Percentiles rank a stretch among this genome's conserved stretches.
phyloP scores from a whole-genome alignment of 2,888 invertebrate species.

The Tipula confusa region DNA sequence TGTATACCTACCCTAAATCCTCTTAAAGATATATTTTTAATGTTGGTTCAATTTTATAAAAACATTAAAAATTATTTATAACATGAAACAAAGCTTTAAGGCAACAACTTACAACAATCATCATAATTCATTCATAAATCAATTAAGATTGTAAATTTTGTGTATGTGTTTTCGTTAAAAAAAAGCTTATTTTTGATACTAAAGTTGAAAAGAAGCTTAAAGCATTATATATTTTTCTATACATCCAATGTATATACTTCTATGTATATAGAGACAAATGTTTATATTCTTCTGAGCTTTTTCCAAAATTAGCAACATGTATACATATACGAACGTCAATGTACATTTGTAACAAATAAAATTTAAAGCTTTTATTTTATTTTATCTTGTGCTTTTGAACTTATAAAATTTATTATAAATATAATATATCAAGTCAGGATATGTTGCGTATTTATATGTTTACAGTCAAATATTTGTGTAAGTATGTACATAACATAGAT shows the following conservation, averaged over 20 bases:
- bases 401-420: constrained; percentile 4
- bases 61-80: no score
- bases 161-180: neutral
- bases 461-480: neutral
- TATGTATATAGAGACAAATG: neutral
- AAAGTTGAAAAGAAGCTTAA: neutral
- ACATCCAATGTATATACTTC: neutral
- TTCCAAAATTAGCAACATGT: neutral
- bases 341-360: neutral
- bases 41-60: no score
- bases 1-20: neutral
- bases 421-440: neutral
- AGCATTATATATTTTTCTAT: neutral
- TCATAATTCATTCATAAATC: constrained; percentile 16
- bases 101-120: neutral
- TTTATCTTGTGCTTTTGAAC: neutral
- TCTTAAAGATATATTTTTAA: neutral
- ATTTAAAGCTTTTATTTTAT: neutral
- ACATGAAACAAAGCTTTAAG: neutral
- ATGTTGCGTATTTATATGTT: no score
- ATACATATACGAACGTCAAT: neutral
- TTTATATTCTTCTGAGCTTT: neutral
- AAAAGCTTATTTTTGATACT: neutral
- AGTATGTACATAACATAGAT: neutral
- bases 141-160: neutral